Percentiles rank a stretch among this genome's conserved stretches.
Evolutionary conservation across 1,140 invertebrate species (phyloP).

Genomic region (Charaxes varanes): DNA sequence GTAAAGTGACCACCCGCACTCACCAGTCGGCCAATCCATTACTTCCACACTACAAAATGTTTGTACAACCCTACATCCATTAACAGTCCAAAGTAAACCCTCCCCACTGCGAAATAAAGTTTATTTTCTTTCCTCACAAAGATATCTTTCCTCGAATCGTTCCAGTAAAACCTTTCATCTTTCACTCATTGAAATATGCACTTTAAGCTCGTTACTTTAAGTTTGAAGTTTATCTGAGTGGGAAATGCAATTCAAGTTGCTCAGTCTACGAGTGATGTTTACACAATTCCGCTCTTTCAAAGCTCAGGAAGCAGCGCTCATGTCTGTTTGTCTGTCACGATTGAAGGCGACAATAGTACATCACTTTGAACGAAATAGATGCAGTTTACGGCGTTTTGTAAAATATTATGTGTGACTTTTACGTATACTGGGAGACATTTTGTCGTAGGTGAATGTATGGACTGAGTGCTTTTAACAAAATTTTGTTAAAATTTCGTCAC

Average conservation of each 20-base stretch:
- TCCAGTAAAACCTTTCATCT: constrained; percentile 14
- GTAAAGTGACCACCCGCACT: constrained; percentile 50
- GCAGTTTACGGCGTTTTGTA: constrained; percentile 1
- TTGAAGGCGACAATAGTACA: constrained; percentile 20
- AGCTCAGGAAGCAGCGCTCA: constrained; percentile 22
- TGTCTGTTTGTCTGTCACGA: constrained; percentile 26
- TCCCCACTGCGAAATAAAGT: constrained; percentile 1
- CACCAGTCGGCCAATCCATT: constrained; percentile 56
- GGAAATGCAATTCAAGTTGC: constrained; percentile 12
- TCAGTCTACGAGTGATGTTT: constrained; percentile 19
- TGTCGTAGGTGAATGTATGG: too few species aligned
- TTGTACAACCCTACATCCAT: constrained; percentile 15
- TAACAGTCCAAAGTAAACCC: constrained; percentile 22
- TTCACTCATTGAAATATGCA: background rate
- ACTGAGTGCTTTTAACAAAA: too few species aligned
- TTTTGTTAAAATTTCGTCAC: too few species aligned
- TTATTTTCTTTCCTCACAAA: background rate
- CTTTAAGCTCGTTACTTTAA: background rate
- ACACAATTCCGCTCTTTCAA: constrained; percentile 24
- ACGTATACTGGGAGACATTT: too few species aligned
- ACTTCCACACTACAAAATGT: constrained; percentile 33
- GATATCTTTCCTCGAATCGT: background rate
- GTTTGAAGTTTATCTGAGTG: background rate
- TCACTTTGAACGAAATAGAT: constrained; percentile 12
- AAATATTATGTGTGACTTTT: constrained; percentile 7